These are phyloP conservation scores for Lepidonotus clava DNA, from an alignment of 2,888 invertebrate genomes.

Conservation along the genomic window DNA sequence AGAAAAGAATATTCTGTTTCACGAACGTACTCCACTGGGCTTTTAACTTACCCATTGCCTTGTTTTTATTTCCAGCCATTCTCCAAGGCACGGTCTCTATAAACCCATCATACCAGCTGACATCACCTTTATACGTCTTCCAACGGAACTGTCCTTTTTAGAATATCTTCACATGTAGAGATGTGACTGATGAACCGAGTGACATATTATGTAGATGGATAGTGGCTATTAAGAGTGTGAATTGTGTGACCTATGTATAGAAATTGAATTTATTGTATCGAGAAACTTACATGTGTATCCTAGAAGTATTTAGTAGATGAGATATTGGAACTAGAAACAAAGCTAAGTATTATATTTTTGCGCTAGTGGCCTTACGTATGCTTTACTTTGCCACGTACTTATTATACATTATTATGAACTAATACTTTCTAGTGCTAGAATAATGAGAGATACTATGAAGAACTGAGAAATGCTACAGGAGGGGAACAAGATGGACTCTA, in stretches of 20 bases:
- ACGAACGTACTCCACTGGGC: too few species aligned
- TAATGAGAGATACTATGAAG: background rate
- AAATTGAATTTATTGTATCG: too few species aligned
- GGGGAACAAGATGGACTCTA: background rate
- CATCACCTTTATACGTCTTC: background rate
- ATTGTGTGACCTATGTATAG: slow-evolving; percentile 38
- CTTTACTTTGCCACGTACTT: slow-evolving; percentile 13
- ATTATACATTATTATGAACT: slow-evolving; percentile 7
- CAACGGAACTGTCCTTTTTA: slow-evolving; percentile 21
- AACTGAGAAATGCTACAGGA: background rate
- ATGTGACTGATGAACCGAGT: background rate
- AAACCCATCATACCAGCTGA: slow-evolving; percentile 7
- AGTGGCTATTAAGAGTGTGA: background rate
- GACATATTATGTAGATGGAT: background rate
- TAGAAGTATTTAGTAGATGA: too few species aligned
- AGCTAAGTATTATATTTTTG: background rate
- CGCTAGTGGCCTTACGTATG: slow-evolving; percentile 18
- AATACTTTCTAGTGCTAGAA: background rate
- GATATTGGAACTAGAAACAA: background rate
- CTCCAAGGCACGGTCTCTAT: slow-evolving; percentile 4
- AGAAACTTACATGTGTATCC: background rate
- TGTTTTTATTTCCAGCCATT: slow-evolving; percentile 15
- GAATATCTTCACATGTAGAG: slow-evolving; percentile 36
- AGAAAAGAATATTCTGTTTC: too few species aligned
- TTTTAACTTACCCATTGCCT: too few species aligned